Percentiles rank a stretch among this genome's conserved stretches.
Evolutionary conservation across 2,113 vertebrate species (phyloP).

Genomic region (Lepus americanus): DNA sequence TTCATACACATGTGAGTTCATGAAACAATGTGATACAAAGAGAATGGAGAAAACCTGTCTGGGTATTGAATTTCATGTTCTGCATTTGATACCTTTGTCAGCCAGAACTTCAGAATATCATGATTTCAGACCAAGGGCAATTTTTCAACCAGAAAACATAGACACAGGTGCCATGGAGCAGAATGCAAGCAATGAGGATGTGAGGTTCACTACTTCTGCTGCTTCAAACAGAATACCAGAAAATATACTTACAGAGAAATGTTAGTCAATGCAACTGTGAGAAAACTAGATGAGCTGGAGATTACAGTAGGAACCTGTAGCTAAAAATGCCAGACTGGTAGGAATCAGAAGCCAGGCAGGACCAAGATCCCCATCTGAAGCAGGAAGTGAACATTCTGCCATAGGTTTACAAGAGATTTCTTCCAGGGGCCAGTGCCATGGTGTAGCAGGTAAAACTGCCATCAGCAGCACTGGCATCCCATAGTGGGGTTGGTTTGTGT

Average conservation of each 20-base stretch:
- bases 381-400: background rate
- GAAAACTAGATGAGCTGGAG: background rate
- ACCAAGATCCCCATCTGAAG: background rate
- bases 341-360: background rate
- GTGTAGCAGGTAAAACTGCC: no score
- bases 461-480: no score
- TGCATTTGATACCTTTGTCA: background rate
- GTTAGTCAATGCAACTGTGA: background rate
- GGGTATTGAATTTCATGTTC: background rate
- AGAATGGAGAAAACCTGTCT: background rate
- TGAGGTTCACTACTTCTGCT: background rate
- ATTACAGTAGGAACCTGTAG: background rate
- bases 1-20: background rate
- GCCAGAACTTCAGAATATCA: background rate
- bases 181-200: background rate
- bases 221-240: background rate
- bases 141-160: background rate
- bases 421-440: no score
- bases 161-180: background rate
- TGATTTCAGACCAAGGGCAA: background rate
- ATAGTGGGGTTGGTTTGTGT: no score
- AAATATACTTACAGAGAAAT: background rate
- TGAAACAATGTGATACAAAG: background rate
- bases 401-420: background rate
- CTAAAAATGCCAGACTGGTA: background rate